Base-by-base conservation (phyloP, 37 sponge, comb jelly and placozoan genomes). In the Spongilla lacustris region DNA sequence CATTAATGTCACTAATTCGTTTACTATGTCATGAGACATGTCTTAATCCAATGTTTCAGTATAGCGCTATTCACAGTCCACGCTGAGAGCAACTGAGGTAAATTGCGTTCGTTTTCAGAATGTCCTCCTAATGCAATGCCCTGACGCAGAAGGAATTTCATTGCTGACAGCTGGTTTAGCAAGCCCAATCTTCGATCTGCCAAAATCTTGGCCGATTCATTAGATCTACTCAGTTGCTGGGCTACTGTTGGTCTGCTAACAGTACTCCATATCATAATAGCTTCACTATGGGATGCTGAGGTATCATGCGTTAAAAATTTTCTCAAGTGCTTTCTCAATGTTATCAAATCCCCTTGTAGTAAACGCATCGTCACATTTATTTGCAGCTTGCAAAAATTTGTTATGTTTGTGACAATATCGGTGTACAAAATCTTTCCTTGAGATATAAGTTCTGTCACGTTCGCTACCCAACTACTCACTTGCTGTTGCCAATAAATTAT, bases 111-210 rank as follows among this genome's bases (percentile, higher is more conserved):
- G 24, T 71, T 48, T 75, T 86, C 84, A 30, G 69, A 41, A 83
- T 91, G 87, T 19, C 91, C 87, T 77, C 82, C 41, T 27, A 90
- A 25, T 26, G 91, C 91, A 77, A 80, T 76, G 25, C 83, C 91
- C 41, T 91, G 91, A 24, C 82, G 82, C 31, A 58, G 25, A 41
- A 90, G 91, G 34, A 77, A 90, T 23, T 48, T 67, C 34, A 91
- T 69, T 34, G 81, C 87, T 58, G 46, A 27, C 29, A 91, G 38
- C 82, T 91, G 91, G 8, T 46, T 34, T 41, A 91, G 27, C 19
- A 91, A 78, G 13, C 83, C 91, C 23, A 87, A 48, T 71, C 87
- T 81, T 77, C 91, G 68, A n/a, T 19, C 74, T 37, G 36, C 33
- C 75, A 87, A 87, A 67, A 66, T 29, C 32, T 89, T 46, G 32